phyloP scores from a whole-genome alignment of 2,797 vertebrate genomes.

The Karalla daura region DNA sequence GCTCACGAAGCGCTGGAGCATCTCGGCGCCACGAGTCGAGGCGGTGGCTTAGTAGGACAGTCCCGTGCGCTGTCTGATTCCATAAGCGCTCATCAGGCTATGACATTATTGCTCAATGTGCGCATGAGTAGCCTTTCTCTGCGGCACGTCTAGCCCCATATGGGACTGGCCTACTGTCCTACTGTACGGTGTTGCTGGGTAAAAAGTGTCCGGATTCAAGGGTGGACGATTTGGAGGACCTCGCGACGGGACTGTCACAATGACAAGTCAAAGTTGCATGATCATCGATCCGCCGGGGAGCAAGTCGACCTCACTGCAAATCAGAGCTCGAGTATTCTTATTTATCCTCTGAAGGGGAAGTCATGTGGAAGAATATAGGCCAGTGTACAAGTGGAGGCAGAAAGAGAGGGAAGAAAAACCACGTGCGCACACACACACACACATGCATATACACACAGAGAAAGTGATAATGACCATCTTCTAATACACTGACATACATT shows the following conservation, averaged over 20 bases:
- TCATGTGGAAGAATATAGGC: constrained; percentile 41
- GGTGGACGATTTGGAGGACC: not conserved
- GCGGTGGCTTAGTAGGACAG: constrained; percentile 64
- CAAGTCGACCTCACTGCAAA: constrained; percentile 4
- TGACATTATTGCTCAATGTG: constrained; percentile 75
- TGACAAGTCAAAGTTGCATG: constrained; percentile 6
- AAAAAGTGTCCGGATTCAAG: constrained; percentile 42
- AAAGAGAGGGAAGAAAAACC: constrained; percentile 18
- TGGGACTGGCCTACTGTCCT: constrained; percentile 65
- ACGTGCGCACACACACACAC: not conserved
- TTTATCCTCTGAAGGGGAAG: constrained; percentile 26
- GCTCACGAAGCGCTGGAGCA: constrained; percentile 21
- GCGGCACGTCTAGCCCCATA: constrained; percentile 64
- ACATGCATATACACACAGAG: no score
- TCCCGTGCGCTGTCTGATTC: constrained; percentile 56
- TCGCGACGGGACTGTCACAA: not conserved
- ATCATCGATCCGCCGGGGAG: constrained; percentile 16
- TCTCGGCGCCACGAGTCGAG: constrained; percentile 22
- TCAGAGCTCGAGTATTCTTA: not conserved
- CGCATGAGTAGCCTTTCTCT: constrained; percentile 70
- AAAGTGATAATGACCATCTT: constrained; percentile 43
- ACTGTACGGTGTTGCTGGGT: constrained; percentile 73
- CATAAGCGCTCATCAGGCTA: constrained; percentile 59
- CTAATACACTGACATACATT: constrained; percentile 56
- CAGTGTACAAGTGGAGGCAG: constrained; percentile 25